These are phyloP conservation scores for Salticus scenicus DNA, from an alignment of 2,888 invertebrate genomes.

Conservation along the genomic window DNA sequence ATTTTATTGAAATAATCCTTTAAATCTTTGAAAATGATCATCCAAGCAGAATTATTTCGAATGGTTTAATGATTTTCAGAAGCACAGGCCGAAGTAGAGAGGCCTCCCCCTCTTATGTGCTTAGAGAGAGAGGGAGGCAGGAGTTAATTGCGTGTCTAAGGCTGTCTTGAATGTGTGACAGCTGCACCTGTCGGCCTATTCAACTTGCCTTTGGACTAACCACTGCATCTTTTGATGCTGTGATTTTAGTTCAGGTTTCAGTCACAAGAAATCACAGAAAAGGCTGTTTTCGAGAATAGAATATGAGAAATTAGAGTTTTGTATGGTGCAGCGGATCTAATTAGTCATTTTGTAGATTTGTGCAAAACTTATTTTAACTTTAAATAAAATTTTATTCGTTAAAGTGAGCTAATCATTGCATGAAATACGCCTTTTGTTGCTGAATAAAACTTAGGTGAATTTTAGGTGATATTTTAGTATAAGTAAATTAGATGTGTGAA, in stretches of 20 bases:
- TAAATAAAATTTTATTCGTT: too few relatives aligned
- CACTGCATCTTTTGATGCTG: neutral
- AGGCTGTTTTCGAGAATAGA: too few relatives aligned
- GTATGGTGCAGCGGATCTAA: too few relatives aligned
- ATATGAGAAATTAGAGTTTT: too few relatives aligned
- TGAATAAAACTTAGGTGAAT: too few relatives aligned
- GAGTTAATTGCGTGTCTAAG: constrained; percentile 31
- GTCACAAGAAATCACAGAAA: too few relatives aligned
- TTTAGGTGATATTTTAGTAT: too few relatives aligned
- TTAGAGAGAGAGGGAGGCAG: neutral
- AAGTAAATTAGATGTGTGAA: too few relatives aligned
- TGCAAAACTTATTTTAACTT: too few relatives aligned
- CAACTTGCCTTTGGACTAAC: neutral
- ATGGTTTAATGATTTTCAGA: constrained; percentile 9
- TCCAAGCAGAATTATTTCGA: neutral
- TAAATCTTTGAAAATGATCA: neutral
- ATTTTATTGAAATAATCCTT: constrained; percentile 2
- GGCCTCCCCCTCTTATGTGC: neutral
- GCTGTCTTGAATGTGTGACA: constrained; percentile 18
- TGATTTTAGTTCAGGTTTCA: neutral
- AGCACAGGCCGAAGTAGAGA: neutral
- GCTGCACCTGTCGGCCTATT: constrained; percentile 14
- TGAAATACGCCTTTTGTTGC: too few relatives aligned
- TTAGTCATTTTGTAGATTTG: too few relatives aligned
- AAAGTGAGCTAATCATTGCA: too few relatives aligned